Conservation (phyloP, 2,888 invertebrate genomes). For the Hylaea fasciaria region DNA sequence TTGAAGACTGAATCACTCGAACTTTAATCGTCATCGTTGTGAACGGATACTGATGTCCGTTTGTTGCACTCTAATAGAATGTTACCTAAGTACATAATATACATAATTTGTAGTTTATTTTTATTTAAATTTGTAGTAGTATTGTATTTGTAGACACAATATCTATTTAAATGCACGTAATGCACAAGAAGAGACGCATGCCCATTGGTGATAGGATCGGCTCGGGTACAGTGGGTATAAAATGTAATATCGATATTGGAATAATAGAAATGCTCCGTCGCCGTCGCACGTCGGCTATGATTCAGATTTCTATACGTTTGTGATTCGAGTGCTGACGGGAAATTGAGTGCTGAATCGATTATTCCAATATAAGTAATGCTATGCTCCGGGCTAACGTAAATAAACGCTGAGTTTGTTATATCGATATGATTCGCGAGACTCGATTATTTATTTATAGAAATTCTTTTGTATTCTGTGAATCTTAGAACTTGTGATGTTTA, state of each 20-base stretch:
- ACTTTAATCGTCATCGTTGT: too few relatives aligned
- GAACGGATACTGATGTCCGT: too few relatives aligned
- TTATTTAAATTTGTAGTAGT: too few relatives aligned
- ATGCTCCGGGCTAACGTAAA: conserved; percentile 63
- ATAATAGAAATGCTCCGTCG: conserved; percentile 65
- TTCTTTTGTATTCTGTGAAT: conserved; percentile 18
- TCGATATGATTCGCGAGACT: conserved; percentile 42
- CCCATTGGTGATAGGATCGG: conserved; percentile 9
- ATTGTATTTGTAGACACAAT: too few relatives aligned
- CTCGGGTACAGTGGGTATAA: conserved; percentile 29
- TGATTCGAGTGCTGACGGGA: conserved; percentile 65
- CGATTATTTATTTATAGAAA: conserved; percentile 43
- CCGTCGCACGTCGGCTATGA: conserved; percentile 59
- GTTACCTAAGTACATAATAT: too few relatives aligned
- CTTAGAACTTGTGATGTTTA: not conserved
- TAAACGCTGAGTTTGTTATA: conserved; percentile 51
- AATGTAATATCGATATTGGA: conserved; percentile 34
- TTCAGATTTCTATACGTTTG: conserved; percentile 70
- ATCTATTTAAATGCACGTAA: too few relatives aligned
- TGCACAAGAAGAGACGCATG: not conserved
- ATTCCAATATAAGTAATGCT: conserved; percentile 66
- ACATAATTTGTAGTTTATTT: too few relatives aligned
- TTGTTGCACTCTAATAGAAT: too few relatives aligned
- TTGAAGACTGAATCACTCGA: too few relatives aligned
- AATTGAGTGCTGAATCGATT: conserved; percentile 72